Evolutionary conservation across 1,140 invertebrate species (phyloP).

Genomic region (Mizuhopecten yessoensis): DNA sequence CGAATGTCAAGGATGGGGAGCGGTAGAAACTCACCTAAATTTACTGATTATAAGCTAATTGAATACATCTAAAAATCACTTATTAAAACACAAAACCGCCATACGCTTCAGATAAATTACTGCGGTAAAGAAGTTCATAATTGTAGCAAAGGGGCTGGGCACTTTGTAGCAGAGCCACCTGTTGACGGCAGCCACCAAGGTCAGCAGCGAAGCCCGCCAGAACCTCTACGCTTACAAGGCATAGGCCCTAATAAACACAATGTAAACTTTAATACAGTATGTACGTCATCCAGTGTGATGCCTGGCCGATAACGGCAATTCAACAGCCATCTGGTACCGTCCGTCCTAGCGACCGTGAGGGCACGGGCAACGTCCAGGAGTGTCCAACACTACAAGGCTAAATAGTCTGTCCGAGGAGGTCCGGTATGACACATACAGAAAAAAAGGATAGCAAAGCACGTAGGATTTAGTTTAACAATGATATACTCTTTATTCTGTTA

Average conservation of each 20-base stretch:
- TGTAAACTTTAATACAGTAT: not conserved
- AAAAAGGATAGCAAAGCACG: no score
- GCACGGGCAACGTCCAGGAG: not conserved
- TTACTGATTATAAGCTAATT: not conserved
- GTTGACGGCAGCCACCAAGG: not conserved
- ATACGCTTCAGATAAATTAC: not conserved
- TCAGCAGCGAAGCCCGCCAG: not conserved
- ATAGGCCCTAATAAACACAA: conserved; percentile 21
- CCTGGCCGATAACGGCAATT: not conserved
- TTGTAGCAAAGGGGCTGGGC: conserved; percentile 23
- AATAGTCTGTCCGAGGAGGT: no score
- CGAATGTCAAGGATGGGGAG: not conserved
- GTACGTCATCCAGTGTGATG: not conserved
- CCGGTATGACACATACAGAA: no score
- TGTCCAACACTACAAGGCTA: not conserved
- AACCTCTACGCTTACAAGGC: not conserved
- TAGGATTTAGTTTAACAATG: no score
- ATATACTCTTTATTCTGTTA: no score
- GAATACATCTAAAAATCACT: conserved; percentile 35
- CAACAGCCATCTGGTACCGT: not conserved
- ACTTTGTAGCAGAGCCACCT: conserved; percentile 31
- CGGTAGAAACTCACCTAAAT: not conserved
- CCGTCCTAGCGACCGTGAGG: not conserved
- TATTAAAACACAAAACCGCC: not conserved
- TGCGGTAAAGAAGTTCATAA: not conserved